A percentile compares a stretch with the other conserved stretches of the same genome.
Evolutionary conservation across 2,113 vertebrate genomes (phyloP).

Genomic region (Hepsetus odoe): DNA sequence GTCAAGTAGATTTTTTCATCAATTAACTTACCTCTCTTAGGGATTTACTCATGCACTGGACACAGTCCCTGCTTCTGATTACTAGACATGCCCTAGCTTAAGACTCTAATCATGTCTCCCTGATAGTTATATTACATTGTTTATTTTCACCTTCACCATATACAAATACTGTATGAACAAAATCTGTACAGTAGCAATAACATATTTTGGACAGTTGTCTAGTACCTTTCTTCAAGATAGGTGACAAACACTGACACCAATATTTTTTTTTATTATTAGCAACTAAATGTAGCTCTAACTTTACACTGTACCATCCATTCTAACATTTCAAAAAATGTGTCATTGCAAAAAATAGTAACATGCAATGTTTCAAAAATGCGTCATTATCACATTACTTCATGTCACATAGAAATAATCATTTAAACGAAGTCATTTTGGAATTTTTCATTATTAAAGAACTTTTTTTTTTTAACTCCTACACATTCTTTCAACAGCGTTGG

Average conservation of each 20-base stretch:
- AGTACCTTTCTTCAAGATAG: slow-evolving; percentile 69
- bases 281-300: slow-evolving; percentile 72
- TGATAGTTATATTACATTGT: slow-evolving; percentile 72
- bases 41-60: slow-evolving; percentile 19
- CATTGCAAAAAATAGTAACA: slow-evolving; percentile 78
- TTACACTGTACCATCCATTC: slow-evolving; percentile 80
- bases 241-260: slow-evolving; percentile 75
- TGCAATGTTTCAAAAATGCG: slow-evolving; percentile 78
- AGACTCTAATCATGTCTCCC: slow-evolving; percentile 65
- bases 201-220: slow-evolving; percentile 73
- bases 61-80: slow-evolving; percentile 4
- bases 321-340: slow-evolving; percentile 70
- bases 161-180: slow-evolving; percentile 74
- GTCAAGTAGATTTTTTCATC: neutral
- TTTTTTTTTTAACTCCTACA: slow-evolving; percentile 73
- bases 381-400: slow-evolving; percentile 75
- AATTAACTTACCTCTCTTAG: slow-evolving; percentile 48
- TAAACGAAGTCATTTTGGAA: slow-evolving; percentile 74
- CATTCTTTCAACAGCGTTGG: slow-evolving; percentile 82
- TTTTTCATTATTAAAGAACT: slow-evolving; percentile 73
- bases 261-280: slow-evolving; percentile 67
- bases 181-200: slow-evolving; percentile 79
- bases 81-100: slow-evolving; percentile 11
- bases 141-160: slow-evolving; percentile 80
- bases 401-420: slow-evolving; percentile 75